These are phyloP conservation scores for Drosophila lowei DNA, from an alignment of 1,140 invertebrate species.

Conservation along the genomic window DNA sequence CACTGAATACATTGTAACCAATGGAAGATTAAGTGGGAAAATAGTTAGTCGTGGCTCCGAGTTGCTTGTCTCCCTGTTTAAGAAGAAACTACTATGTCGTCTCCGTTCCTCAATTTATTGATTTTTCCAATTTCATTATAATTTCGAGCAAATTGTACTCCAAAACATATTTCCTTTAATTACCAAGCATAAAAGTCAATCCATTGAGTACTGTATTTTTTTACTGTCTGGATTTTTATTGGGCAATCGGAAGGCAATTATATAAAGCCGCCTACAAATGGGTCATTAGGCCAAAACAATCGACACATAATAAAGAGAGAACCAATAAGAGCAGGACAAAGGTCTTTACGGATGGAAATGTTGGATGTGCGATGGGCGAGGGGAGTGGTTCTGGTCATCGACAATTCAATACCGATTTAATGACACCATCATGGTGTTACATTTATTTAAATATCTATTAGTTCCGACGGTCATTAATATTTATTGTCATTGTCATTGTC, in stretches of 20 bases:
- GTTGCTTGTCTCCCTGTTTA: too few species aligned
- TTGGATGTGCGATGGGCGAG: too few species aligned
- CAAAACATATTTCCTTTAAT: slow-evolving; percentile 1
- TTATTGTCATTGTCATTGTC: slow-evolving; percentile 38
- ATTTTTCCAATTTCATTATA: too few species aligned
- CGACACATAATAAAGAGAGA: slow-evolving; percentile 23
- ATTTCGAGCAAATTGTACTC: too few species aligned
- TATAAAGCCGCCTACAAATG: slow-evolving; percentile 36
- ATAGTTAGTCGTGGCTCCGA: too few species aligned
- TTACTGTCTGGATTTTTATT: slow-evolving; percentile 8
- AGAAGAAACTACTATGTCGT: too few species aligned
- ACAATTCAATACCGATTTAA: slow-evolving; percentile 67
- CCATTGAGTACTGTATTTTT: background rate
- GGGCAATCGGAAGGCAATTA: slow-evolving; percentile 13
- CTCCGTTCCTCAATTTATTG: too few species aligned
- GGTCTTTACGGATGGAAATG: slow-evolving; percentile 1
- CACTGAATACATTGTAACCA: too few species aligned
- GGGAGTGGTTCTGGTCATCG: slow-evolving; percentile 25
- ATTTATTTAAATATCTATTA: slow-evolving; percentile 51
- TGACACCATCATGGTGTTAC: slow-evolving; percentile 31
- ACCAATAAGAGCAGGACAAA: slow-evolving; percentile 44
- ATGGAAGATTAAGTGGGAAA: too few species aligned
- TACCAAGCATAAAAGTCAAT: too few species aligned
- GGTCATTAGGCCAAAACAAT: slow-evolving; percentile 55
- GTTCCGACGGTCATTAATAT: slow-evolving; percentile 42